These are phyloP conservation scores for Drepanosiphum platanoidis DNA, from an alignment of 2,888 invertebrate genomes.

Conservation along the genomic window DNA sequence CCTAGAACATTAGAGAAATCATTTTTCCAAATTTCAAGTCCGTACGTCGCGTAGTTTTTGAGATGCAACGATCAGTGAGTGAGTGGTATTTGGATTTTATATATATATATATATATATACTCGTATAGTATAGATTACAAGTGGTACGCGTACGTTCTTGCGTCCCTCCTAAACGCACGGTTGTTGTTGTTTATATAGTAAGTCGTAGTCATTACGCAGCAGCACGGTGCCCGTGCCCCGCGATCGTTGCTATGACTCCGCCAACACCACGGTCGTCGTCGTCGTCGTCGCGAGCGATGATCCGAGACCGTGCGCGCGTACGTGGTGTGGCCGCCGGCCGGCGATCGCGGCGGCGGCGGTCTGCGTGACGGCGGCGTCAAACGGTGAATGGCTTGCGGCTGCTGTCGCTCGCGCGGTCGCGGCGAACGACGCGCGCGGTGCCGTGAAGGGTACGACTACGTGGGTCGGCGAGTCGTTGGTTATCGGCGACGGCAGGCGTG, in stretches of 20 bases:
- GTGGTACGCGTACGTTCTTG: neutral
- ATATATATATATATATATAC: too few species aligned
- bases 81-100: too few species aligned
- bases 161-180: neutral
- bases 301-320: neutral
- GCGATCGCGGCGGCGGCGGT: neutral
- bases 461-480: neutral
- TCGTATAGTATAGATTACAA: too few species aligned
- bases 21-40: too few species aligned
- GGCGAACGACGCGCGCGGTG: neutral
- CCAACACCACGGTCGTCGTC: neutral
- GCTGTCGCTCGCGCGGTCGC: neutral
- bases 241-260: constrained; percentile 15
- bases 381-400: constrained; percentile 25
- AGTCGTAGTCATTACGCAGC: neutral
- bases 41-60: too few species aligned
- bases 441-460: neutral
- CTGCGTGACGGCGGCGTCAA: constrained; percentile 4
- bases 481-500: neutral
- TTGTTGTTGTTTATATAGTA: constrained; percentile 1
- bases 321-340: neutral
- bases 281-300: neutral
- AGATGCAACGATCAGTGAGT: too few species aligned
- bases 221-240: neutral
- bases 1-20: too few species aligned